A percentile compares a stretch with the other conserved stretches of the same genome.
Conservation (phyloP, 2,797 vertebrate genomes). For the Ara ararauna region DNA sequence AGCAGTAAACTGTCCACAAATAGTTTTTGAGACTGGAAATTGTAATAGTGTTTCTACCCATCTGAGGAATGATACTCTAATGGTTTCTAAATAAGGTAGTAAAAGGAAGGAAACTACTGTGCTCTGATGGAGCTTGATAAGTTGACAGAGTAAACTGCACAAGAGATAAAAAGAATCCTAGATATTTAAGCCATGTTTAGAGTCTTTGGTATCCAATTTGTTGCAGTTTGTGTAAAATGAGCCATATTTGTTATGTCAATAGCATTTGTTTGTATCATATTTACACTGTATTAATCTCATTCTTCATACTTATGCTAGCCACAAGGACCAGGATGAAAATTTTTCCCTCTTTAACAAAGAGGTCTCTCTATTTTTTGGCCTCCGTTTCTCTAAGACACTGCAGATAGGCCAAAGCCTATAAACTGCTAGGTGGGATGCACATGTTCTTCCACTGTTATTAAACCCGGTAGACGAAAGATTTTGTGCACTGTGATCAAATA, state of each 20-base stretch:
- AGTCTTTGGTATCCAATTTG: neutral
- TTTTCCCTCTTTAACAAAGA: neutral
- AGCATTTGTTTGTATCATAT: neutral
- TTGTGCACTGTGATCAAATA: neutral
- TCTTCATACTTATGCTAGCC: neutral
- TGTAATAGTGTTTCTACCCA: neutral
- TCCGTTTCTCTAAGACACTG: neutral
- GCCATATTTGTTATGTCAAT: neutral
- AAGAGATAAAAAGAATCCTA: slow-evolving; percentile 8
- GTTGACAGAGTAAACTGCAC: slow-evolving; percentile 7
- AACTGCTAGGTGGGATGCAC: neutral
- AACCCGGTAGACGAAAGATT: neutral
- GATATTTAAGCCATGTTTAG: neutral
- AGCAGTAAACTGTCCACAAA: neutral
- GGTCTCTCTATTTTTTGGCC: neutral
- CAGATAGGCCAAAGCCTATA: neutral
- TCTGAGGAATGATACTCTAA: slow-evolving; percentile 2
- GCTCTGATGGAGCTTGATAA: slow-evolving; percentile 56
- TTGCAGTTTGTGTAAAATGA: neutral
- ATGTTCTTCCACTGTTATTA: neutral
- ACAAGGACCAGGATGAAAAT: neutral
- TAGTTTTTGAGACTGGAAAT: neutral
- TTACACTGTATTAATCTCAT: neutral
- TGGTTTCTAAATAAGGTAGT: slow-evolving; percentile 48
- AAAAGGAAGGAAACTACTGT: slow-evolving; percentile 54